Evolutionary conservation across 2,888 invertebrate species (phyloP).

Genomic region (Polydrusus pterygomalis): DNA sequence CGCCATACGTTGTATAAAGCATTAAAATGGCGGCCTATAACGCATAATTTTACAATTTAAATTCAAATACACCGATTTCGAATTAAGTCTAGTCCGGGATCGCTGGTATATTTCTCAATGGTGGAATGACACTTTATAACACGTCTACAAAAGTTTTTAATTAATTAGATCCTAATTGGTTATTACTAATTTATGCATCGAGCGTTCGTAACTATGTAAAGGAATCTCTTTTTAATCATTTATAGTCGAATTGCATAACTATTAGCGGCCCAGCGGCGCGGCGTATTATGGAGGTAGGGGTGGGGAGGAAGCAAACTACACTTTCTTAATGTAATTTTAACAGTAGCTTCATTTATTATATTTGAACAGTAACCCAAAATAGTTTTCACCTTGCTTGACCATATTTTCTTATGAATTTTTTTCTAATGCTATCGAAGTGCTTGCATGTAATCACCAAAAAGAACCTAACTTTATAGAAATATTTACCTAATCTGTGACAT

Average conservation of each 20-base stretch:
- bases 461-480: too few relatives aligned
- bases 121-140: constrained; percentile 10
- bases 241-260: background rate
- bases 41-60: constrained; percentile 38
- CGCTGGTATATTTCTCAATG: constrained; percentile 22
- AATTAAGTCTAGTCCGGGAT: constrained; percentile 22
- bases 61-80: constrained; percentile 39
- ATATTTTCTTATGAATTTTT: too few relatives aligned
- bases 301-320: too few relatives aligned
- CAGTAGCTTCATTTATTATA: too few relatives aligned
- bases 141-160: constrained; percentile 16
- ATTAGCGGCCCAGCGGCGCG: background rate
- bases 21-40: constrained; percentile 31
- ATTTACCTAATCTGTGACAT: too few relatives aligned
- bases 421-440: too few relatives aligned
- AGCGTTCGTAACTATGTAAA: background rate
- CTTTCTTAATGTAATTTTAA: too few relatives aligned
- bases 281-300: too few relatives aligned
- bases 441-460: too few relatives aligned
- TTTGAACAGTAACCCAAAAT: too few relatives aligned
- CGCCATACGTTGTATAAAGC: constrained; percentile 5
- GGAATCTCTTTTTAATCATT: background rate
- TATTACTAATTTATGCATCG: constrained; percentile 19
- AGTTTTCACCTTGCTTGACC: too few relatives aligned
- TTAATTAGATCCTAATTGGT: constrained; percentile 6